Evolutionary conservation across 2,113 vertebrate species (phyloP), one percentile per base, ranked within the genome.

Genomic region (Tragelaphus buxtoni): DNA sequence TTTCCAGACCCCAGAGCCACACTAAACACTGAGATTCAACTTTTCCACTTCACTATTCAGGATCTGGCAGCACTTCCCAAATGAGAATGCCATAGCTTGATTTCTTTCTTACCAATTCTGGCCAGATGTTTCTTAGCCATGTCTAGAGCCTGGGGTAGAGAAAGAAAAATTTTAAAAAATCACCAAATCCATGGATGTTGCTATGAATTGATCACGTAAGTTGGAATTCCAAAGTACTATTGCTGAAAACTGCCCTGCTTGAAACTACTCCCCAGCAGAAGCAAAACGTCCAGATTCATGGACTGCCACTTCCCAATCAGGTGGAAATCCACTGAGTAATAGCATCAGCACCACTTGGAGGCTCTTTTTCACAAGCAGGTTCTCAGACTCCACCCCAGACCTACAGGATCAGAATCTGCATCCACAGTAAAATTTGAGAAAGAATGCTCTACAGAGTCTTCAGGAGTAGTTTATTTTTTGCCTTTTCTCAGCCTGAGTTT

Each of bases 51-150:
- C 8, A 3, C 77, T 51, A 0, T 22, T 35, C 72, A 87, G 88
- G 88, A 90, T 58, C 84, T 63, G 63, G 84, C 55, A 92, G 63
- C 61, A 22, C 79, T 42, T 69, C 89, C 91, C 53, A 83, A 51
- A 86, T 55, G 60, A 94, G 76, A 88, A 96, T 94, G 93, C 93
- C 88, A 88, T 12, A 96, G 69, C 45, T 91, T 89, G 74, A 58
- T 72, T 94, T 87, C 76, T 53, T 87, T 51, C 88, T 94, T 55
- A 58, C 84, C n/a, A 58, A 49, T 2, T 30, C n/a, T 88, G 56
- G 84, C 82, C 49, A 13, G 28, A 26, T 60, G 51, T 82, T 81
- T 97, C 85, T 94, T 82, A 82, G 92, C 58, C 90, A 81, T 87
- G 91, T 92, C 90, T 69, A 35, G 9, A 89, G 69, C 22, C 86